Evolutionary conservation across 2,888 invertebrate genomes (phyloP), one percentile per base, ranked within the genome.

Genomic region (Asteroscopus sphinx): DNA sequence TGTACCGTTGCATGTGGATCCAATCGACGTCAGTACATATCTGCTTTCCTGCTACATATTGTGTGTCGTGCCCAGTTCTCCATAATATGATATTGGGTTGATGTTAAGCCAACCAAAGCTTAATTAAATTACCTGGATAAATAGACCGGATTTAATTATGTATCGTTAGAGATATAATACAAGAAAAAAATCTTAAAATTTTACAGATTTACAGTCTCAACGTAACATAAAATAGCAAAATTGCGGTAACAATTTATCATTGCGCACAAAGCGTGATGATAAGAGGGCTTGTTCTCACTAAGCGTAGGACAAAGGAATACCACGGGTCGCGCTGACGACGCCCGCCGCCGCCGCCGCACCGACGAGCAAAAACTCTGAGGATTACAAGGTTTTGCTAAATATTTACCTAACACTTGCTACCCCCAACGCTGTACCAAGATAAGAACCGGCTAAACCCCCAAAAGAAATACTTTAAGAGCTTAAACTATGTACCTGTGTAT

Each of bases 371-470:
- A 90, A 88, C 86, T 83, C 73, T 68, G 73, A 80, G 89, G 89
- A 90, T 90, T 90, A 91, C 82, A 82, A 74, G 80, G 83, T 85
- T 82, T 82, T 80, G 83, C 82, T 86, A 90, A 91, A 92, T 89
- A 91, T 91, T 90, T 88, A 87, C 85, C 82, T 81, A 85, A 85
- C 86, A 88, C 85, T 88, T 83, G 80, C 78, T 77, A 56, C 46
- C 53, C n/a, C 53, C 67, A 79, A 75, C 73, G 75, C 61, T 68
- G 47, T 40, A 68, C 56, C 48, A 57, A 71, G 76, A 80, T 80
- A 79, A 79, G 68, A 63, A 60, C 52, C 60, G 40, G 53, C 67
- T 62, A 61, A 76, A 60, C 73, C 61, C 49, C 58, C 62, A 57
- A 74, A 78, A 76, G 72, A 78, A 78, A 80, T 72, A 71, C 67